phyloP scores from a whole-genome alignment of 1,140 invertebrate genomes.

The Aethina tumida region DNA sequence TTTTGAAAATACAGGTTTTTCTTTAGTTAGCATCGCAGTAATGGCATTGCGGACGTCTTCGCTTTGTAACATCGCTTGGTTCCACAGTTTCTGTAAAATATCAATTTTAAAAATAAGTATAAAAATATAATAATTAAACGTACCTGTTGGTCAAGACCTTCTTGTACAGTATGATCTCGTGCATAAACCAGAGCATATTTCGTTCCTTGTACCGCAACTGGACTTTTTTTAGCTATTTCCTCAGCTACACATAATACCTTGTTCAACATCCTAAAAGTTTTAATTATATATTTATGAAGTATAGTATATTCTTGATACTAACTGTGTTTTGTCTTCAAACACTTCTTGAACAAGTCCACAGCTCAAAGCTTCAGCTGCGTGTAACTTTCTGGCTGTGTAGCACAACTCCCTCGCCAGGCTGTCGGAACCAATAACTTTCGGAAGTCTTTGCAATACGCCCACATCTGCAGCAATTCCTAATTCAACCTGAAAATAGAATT shows the following conservation, averaged over 20 bases:
- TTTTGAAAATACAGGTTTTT: no score
- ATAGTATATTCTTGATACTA: no score
- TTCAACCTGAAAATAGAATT: slow-evolving; percentile 38
- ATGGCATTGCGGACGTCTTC: slow-evolving; percentile 81
- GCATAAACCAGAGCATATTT: slow-evolving; percentile 80
- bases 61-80: slow-evolving; percentile 79
- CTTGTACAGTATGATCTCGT: slow-evolving; percentile 73
- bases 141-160: slow-evolving; percentile 82
- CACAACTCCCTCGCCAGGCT: slow-evolving; percentile 80
- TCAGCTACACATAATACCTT: slow-evolving; percentile 64
- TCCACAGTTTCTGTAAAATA: slow-evolving; percentile 43
- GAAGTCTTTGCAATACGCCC: slow-evolving; percentile 85
- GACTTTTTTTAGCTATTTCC: slow-evolving; percentile 81
- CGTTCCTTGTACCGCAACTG: slow-evolving; percentile 84
- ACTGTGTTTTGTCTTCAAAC: slow-evolving; percentile 61
- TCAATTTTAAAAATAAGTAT: not conserved
- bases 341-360: slow-evolving; percentile 68
- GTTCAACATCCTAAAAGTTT: slow-evolving; percentile 49
- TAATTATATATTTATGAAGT: not conserved
- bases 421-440: slow-evolving; percentile 83
- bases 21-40: slow-evolving; percentile 63
- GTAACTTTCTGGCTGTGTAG: slow-evolving; percentile 76
- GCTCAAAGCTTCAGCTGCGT: slow-evolving; percentile 65
- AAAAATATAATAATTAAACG: slow-evolving; percentile 33
- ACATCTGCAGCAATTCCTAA: slow-evolving; percentile 91